Evolutionary conservation across 2,888 invertebrate species (phyloP).

Genomic region (Timema podura): DNA sequence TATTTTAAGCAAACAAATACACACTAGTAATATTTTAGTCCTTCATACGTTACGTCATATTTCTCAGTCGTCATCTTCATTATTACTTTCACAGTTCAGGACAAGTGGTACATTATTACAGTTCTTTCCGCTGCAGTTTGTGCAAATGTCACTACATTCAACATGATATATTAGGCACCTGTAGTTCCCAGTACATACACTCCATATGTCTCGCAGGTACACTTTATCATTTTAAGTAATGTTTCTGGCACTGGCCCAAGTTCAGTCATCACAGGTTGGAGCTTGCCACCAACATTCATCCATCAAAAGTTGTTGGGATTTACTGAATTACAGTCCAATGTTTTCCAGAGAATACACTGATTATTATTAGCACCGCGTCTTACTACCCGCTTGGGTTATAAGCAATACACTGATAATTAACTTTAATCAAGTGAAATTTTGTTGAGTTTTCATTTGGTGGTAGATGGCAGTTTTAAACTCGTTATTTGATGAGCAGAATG

Average conservation of each 20-base stretch:
- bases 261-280: background rate
- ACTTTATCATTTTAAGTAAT: background rate
- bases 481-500: too few species aligned
- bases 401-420: background rate
- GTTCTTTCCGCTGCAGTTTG: background rate
- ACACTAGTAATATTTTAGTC: background rate
- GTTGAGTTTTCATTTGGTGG: background rate
- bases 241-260: background rate
- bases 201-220: background rate
- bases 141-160: background rate
- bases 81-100: constrained; percentile 1
- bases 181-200: background rate
- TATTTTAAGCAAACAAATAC: too few species aligned
- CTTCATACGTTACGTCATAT: background rate
- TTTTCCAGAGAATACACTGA: constrained; percentile 3
- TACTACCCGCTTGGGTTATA: too few species aligned
- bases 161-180: background rate
- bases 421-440: background rate
- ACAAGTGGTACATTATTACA: background rate
- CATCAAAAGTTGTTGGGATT: background rate
- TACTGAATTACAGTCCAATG: background rate
- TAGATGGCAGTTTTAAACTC: background rate
- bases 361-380: too few species aligned
- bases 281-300: background rate
- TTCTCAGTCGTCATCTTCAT: background rate